phyloP scores from a whole-genome alignment of 2,113 vertebrate genomes.

The Natator depressus region DNA sequence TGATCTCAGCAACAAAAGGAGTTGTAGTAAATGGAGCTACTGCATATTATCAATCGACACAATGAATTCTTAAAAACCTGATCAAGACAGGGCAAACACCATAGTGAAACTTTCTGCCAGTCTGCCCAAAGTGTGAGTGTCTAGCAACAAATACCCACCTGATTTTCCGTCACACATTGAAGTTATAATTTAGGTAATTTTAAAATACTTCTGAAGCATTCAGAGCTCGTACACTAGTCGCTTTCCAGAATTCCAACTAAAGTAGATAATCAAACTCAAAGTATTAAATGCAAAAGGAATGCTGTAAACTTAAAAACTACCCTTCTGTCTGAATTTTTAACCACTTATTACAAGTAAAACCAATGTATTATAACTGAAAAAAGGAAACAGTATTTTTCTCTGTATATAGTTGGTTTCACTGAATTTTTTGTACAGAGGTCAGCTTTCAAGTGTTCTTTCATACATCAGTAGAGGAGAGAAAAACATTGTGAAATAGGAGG shows the following conservation, averaged over 20 bases:
- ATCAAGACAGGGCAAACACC: neutral
- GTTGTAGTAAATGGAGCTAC: neutral
- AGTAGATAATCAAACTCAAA: neutral
- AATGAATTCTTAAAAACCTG: neutral
- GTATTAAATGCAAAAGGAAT: neutral
- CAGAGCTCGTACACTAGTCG: neutral
- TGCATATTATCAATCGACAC: neutral
- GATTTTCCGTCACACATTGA: neutral
- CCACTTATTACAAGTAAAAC: neutral
- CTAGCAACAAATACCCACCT: neutral
- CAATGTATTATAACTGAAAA: neutral
- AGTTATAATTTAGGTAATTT: neutral
- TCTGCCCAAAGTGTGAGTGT: neutral
- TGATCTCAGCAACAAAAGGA: neutral
- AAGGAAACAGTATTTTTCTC: neutral
- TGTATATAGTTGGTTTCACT: neutral
- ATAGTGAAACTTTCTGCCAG: neutral
- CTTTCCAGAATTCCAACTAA: neutral
- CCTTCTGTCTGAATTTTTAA: neutral
- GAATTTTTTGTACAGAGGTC: neutral
- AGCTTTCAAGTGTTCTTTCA: neutral
- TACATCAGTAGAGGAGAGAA: neutral
- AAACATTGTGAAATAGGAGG: neutral
- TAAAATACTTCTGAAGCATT: neutral
- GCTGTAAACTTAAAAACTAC: neutral